Evolutionary conservation across 2,888 invertebrate species (phyloP).

Genomic region (Epinotia ramella): DNA sequence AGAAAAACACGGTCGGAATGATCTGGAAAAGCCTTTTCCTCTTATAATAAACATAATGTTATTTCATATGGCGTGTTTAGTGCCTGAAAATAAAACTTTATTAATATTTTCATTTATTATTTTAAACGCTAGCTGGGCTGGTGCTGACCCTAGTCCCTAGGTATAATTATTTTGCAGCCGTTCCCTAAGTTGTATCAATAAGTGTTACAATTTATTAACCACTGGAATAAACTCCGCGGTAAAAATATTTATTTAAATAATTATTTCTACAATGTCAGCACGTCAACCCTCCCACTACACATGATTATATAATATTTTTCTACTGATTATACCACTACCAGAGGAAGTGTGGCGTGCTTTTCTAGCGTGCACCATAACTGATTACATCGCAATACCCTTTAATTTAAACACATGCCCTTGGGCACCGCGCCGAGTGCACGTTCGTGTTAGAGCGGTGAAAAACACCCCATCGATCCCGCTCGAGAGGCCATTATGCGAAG

Average conservation of each 20-base stretch:
- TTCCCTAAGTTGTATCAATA: not conserved
- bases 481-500: conserved; percentile 12
- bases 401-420: conserved; percentile 30
- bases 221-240: not conserved
- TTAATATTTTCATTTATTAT: too few relatives aligned
- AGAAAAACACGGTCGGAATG: too few relatives aligned
- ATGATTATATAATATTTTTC: conserved; percentile 12
- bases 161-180: not conserved
- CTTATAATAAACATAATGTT: too few relatives aligned
- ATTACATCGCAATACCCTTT: conserved; percentile 12
- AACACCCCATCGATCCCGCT: conserved; percentile 22
- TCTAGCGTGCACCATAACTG: conserved; percentile 17
- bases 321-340: conserved; percentile 11
- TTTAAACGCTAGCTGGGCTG: too few relatives aligned
- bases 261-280: conserved; percentile 9
- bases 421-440: conserved; percentile 27
- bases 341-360: conserved; percentile 37
- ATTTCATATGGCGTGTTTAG: too few relatives aligned
- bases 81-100: too few relatives aligned
- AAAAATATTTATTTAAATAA: not conserved
- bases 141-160: too few relatives aligned
- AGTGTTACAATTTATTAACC: not conserved
- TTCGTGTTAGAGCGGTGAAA: conserved; percentile 21
- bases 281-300: not conserved
- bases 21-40: too few relatives aligned